Evolutionary conservation across 2,113 vertebrate species (phyloP).

Genomic region (Patagioenas fasciata): DNA sequence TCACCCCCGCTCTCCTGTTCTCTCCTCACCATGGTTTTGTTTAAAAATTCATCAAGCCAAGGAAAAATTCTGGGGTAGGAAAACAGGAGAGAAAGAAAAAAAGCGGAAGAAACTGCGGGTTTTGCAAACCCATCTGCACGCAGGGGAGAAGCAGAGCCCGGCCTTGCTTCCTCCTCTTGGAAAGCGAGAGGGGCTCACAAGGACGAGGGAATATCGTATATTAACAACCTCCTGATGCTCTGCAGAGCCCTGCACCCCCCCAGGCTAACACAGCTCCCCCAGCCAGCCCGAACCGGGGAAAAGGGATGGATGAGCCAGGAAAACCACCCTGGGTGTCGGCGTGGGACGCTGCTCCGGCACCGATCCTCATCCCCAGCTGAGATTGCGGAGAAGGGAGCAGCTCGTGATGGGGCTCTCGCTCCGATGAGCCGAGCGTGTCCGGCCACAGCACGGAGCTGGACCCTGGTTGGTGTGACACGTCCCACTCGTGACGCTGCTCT

Average conservation of each 20-base stretch:
- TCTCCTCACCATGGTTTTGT: conserved; percentile 21
- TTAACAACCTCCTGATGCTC: neutral
- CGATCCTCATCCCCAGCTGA: neutral
- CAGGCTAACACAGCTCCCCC: neutral
- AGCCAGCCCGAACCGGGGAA: neutral
- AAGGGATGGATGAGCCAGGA: neutral
- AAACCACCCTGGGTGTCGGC: rapidly evolving
- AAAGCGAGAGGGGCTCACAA: neutral
- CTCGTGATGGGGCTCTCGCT: neutral
- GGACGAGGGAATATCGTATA: neutral
- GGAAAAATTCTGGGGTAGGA: neutral
- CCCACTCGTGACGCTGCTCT: rapidly evolving
- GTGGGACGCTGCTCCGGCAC: neutral
- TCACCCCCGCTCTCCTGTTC: neutral
- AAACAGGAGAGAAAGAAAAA: neutral
- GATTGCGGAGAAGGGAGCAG: neutral
- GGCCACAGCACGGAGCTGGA: rapidly evolving
- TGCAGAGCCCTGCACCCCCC: neutral
- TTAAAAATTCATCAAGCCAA: conserved; percentile 55
- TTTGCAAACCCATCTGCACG: neutral
- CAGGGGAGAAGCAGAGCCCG: neutral
- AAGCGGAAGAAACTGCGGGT: neutral
- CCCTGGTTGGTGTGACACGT: neutral
- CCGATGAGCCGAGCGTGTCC: rapidly evolving
- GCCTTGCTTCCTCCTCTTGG: neutral